Evolutionary conservation across 2,797 vertebrate genomes (phyloP), one percentile per base, ranked within the genome.

Genomic region (Eremophila alpestris): DNA sequence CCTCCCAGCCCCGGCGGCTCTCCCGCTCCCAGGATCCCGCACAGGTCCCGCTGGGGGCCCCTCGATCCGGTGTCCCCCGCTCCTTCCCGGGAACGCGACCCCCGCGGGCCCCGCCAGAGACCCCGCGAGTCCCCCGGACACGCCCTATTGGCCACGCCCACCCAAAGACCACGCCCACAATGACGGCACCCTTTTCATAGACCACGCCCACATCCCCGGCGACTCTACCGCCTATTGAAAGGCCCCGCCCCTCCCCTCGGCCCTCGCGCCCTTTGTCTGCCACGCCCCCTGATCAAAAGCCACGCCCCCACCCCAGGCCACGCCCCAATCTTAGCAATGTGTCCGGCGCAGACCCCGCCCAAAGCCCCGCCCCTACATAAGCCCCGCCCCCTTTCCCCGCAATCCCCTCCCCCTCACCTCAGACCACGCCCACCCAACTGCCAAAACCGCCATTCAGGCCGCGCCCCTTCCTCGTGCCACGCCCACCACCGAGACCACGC

Each of bases 11-110:
- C 43, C 43, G 23, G 58, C 22, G 49, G 19, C 29, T 26, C 13
- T 27, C 29, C n/a, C 23, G 59, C 23, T 5, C 5, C 43, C 38
- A 2, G 16, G n/a, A 11, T 4, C 26, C 36, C 49, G 23, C 51
- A 11, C 11, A 8, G 20, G 9, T 5, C 30, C 29, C 18, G 19
- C 10, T 17, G 16, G 16, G 16, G 22, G 15, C 23, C 18, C 19
- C 27, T 1, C 16, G 13, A 3, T 1, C 48, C 8, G 6, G 3
- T 2, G n/a, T 4, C n/a, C 8, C 17, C 40, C 5, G 8, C 13
- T 10, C 46, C 3, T 9, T n/a, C 23, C 62, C 54, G 18, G 36
- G 36, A 17, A 11, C 16, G 29, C 18, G 56, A 45, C 14, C 14
- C 10, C 16, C 43, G 12, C 32, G 20, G 16, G 21, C 1, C 19